Evolutionary conservation across 2,797 vertebrate genomes (phyloP).

Genomic region (Macropus fuliginosus): DNA sequence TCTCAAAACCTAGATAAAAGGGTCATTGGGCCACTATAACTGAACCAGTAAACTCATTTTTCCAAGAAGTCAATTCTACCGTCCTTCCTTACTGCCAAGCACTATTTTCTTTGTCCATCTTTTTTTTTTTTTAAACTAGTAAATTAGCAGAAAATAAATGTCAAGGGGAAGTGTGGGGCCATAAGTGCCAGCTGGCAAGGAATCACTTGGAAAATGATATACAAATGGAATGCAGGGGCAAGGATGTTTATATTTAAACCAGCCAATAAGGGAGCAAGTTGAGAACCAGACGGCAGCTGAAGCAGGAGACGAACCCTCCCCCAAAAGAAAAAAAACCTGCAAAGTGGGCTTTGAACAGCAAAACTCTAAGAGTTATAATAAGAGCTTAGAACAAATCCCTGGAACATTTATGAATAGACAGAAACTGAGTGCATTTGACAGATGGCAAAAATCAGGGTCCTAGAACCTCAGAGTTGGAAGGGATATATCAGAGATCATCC

Average conservation of each 20-base stretch:
- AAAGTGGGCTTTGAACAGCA: accelerated
- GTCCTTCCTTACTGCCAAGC: background rate
- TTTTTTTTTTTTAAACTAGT: slow-evolving; percentile 28
- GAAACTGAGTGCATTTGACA: background rate
- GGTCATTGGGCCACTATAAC: background rate
- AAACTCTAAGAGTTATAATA: background rate
- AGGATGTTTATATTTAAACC: slow-evolving; percentile 5
- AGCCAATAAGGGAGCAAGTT: slow-evolving; percentile 29
- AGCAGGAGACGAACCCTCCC: background rate
- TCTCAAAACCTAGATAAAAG: background rate
- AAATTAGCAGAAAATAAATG: slow-evolving; percentile 58
- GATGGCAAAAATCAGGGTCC: background rate
- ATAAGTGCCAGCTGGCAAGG: slow-evolving; percentile 25
- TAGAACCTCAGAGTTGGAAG: background rate
- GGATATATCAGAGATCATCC: background rate
- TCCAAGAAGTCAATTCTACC: background rate
- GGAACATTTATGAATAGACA: background rate
- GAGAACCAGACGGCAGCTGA: background rate
- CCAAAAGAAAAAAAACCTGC: background rate
- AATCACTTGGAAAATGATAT: slow-evolving; percentile 20
- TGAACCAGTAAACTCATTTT: background rate
- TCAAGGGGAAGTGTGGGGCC: slow-evolving; percentile 46
- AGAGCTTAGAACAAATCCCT: background rate
- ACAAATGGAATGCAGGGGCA: background rate
- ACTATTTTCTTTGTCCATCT: slow-evolving; percentile 25